A percentile compares a stretch with the other conserved stretches of the same genome.
Evolutionary conservation across 2,797 vertebrate species (phyloP).

Genomic region (Borostomias antarcticus): DNA sequence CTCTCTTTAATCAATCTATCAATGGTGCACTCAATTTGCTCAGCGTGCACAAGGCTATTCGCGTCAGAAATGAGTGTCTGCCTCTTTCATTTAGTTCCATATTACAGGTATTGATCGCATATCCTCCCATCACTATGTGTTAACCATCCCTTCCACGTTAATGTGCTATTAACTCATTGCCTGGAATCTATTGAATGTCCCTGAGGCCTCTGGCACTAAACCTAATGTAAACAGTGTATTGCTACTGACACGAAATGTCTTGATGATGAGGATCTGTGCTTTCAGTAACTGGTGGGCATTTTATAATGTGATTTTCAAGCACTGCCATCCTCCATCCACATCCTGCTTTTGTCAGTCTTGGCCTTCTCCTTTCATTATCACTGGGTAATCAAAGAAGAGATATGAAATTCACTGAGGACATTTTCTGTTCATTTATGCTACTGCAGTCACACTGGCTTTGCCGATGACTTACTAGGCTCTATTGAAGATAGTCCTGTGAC

Average conservation of each 20-base stretch:
- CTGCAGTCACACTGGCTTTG: neutral
- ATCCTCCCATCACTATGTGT: slow-evolving; percentile 43
- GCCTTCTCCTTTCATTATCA: neutral
- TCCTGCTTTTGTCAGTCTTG: neutral
- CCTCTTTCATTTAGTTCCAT: slow-evolving; percentile 49
- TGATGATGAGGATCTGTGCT: neutral
- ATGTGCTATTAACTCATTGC: slow-evolving; percentile 9
- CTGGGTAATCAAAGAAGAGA: neutral
- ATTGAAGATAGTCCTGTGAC: neutral
- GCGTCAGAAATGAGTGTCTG: slow-evolving; percentile 61
- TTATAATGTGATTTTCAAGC: neutral
- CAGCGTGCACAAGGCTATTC: slow-evolving; percentile 52
- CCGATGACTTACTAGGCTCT: neutral
- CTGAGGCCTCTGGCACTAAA: neutral
- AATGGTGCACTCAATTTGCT: slow-evolving; percentile 64
- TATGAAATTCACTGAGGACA: neutral
- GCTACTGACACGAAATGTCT: neutral
- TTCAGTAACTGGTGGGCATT: neutral
- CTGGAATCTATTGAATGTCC: slow-evolving; percentile 18
- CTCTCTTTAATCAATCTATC: slow-evolving; percentile 59
- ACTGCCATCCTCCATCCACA: neutral
- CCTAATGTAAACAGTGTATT: neutral
- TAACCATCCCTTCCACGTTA: slow-evolving; percentile 10
- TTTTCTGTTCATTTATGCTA: neutral
- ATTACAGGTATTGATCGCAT: slow-evolving; percentile 54